Conservation (phyloP, 1,140 invertebrate species). For the Brachionus rubens region DNA sequence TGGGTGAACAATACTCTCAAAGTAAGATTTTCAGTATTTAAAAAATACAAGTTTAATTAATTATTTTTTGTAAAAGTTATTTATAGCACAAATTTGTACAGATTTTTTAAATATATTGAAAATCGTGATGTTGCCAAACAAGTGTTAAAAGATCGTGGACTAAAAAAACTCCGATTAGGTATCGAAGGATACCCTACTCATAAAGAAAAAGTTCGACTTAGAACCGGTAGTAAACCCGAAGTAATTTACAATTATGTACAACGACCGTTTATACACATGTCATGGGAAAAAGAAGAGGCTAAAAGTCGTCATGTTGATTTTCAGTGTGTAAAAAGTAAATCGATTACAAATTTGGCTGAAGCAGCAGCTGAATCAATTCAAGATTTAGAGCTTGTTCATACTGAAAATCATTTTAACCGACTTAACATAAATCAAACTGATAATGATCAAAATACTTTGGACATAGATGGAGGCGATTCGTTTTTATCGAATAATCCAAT, state of each 20-base stretch:
- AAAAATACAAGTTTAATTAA: not conserved
- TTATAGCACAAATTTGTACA: constrained; percentile 83
- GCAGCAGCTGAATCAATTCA: constrained; percentile 48
- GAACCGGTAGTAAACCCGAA: constrained; percentile 71
- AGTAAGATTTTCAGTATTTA: constrained; percentile 12
- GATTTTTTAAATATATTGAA: constrained; percentile 99
- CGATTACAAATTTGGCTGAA: constrained; percentile 58
- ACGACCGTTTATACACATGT: constrained; percentile 98
- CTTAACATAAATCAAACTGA: constrained; percentile 16
- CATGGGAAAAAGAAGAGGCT: constrained; percentile 89
- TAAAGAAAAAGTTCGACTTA: constrained; percentile 82
- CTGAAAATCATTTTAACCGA: constrained; percentile 25
- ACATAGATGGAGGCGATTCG: constrained; percentile 27
- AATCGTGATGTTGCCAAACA: constrained; percentile 98
- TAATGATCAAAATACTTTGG: constrained; percentile 10
- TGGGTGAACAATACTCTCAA: constrained; percentile 90
- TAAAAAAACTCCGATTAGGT: constrained; percentile 97
- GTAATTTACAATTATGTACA: constrained; percentile 99
- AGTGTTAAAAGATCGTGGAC: constrained; percentile 90
- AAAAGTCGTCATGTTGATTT: constrained; percentile 98
- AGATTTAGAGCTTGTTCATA: constrained; percentile 40
- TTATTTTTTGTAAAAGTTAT: constrained; percentile 59
- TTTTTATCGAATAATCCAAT: constrained; percentile 28
- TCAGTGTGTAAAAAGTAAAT: constrained; percentile 64
- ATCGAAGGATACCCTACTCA: constrained; percentile 98